These are phyloP conservation scores for Lanius ludovicianus DNA, from an alignment of 2,113 vertebrate species.

Conservation along the genomic window DNA sequence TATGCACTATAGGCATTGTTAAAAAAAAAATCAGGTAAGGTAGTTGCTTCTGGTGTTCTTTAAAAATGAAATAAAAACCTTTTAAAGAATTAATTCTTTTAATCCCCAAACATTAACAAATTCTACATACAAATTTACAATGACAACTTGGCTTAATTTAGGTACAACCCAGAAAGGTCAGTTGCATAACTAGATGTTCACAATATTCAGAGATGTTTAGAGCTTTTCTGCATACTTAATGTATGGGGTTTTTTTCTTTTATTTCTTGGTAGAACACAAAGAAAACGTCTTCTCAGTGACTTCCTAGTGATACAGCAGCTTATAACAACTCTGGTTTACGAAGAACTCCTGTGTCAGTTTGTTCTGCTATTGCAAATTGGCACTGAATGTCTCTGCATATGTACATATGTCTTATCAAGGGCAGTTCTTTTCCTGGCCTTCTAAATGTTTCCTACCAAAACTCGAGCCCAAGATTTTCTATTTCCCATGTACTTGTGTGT, in stretches of 20 bases:
- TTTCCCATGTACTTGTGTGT: not conserved
- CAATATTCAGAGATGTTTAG: not conserved
- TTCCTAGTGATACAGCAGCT: not conserved
- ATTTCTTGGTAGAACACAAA: not conserved
- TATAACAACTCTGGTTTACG: rapidly evolving
- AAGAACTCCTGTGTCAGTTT: not conserved
- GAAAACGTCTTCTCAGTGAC: not conserved
- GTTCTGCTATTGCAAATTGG: not conserved
- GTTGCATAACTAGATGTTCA: not conserved
- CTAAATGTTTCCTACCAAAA: not conserved
- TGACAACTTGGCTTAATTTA: not conserved
- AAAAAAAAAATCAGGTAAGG: not conserved
- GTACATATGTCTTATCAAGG: not conserved
- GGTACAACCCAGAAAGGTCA: not conserved
- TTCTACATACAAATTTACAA: not conserved
- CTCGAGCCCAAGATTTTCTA: not conserved
- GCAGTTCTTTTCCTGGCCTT: not conserved
- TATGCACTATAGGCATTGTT: not conserved
- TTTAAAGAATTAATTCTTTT: constrained; percentile 13
- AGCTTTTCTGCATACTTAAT: not conserved
- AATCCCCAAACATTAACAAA: not conserved
- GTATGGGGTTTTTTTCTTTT: not conserved
- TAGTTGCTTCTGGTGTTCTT: not conserved
- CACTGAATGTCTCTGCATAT: not conserved
- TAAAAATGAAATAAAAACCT: constrained; percentile 23